Evolutionary conservation across 2,113 vertebrate species (phyloP), one percentile per base, ranked within the genome.

Genomic region (Aix galericulata): DNA sequence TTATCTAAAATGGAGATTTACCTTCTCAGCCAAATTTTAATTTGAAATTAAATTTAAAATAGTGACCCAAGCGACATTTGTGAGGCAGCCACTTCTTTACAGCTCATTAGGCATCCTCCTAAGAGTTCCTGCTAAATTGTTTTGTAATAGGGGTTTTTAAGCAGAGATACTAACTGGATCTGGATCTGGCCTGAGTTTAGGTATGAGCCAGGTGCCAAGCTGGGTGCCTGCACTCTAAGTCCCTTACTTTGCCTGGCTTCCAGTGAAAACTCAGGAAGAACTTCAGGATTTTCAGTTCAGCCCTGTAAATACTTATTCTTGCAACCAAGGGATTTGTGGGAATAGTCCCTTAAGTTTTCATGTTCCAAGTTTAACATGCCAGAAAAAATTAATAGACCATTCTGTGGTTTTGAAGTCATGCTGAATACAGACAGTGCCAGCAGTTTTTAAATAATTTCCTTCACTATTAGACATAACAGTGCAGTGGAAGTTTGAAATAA

Each of bases 381-480:
- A 95, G 73, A 88, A 91, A 15, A 83, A 76, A 42, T 79, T 93
- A 92, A 86, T 56, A 94, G 94, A 59, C 58, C 29, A 6, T 79
- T 82, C 62, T 76, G 93, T 80, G 92, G 83, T 91, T 96, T 95
- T 84, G 62, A 93, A 89, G 87, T 87, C 58, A 59, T 27, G 20
- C 17, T 76, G 50, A 89, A 92, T 59, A 55, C 4, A 16, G 40
- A 76, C 6, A 48, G 29, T 53, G 86, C 93, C 92, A 96, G 78
- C 17, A 88, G 80, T 32, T 88, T 94, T 94, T 27, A 91, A 95
- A 92, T 82, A 46, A 93, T 96, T 95, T 96, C 88, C 81, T 93
- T 95, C 77, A 52, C 53, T 85, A 50, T 91, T 91, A 88, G 89
- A 94, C 84, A 91, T 80, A 97, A 89, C 73, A 91, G 29, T 34